phyloP scores from a whole-genome alignment of 2,797 vertebrate species.

The Acanthurus tractus region DNA sequence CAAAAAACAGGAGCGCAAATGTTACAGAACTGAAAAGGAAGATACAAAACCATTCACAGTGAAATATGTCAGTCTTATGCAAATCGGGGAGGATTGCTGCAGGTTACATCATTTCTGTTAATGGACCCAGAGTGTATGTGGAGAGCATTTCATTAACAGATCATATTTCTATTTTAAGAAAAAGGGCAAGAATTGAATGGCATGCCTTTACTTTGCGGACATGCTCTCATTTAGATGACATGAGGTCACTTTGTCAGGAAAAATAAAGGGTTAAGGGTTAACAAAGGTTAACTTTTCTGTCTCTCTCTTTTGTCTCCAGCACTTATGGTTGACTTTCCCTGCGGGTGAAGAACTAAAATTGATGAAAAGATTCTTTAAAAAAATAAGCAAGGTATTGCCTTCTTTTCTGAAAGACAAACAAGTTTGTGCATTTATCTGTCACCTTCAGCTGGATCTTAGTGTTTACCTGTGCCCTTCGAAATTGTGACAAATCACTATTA shows the following conservation, averaged over 20 bases:
- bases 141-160: conserved; percentile 54
- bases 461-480: neutral
- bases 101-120: conserved; percentile 61
- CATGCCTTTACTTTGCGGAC: conserved; percentile 24
- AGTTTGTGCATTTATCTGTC: neutral
- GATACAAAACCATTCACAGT: conserved; percentile 26
- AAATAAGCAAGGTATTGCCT: neutral
- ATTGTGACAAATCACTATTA: neutral
- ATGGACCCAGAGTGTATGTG: conserved; percentile 42
- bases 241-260: conserved; percentile 29
- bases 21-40: conserved; percentile 18
- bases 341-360: neutral
- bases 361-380: conserved; percentile 11
- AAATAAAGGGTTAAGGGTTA: conserved; percentile 5
- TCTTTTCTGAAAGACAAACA: conserved; percentile 21
- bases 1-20: conserved; percentile 12
- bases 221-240: conserved; percentile 28
- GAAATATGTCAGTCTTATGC: conserved; percentile 46
- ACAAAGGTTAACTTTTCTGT: neutral
- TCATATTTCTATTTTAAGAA: conserved; percentile 62
- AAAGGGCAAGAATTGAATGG: conserved; percentile 32
- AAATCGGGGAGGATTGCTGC: conserved; percentile 50
- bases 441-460: neutral
- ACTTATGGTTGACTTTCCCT: conserved; percentile 19
- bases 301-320: conserved; percentile 20